Conservation (phyloP, 2,888 invertebrate species). For the Harpalus rubripes region DNA sequence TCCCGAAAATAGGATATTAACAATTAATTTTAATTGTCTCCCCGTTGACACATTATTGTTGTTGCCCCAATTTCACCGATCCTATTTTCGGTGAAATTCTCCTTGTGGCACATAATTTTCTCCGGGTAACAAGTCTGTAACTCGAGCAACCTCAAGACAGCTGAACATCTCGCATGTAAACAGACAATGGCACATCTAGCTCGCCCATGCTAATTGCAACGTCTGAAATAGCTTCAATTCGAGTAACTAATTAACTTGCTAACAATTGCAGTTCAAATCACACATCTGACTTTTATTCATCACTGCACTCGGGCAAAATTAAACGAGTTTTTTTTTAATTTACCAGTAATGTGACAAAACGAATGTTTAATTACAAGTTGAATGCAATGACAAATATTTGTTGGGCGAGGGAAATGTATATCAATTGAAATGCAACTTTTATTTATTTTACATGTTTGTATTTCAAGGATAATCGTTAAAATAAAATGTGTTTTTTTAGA, state of each 20-base stretch:
- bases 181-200: not conserved
- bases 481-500: not conserved
- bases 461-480: not conserved
- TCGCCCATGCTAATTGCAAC: conserved; percentile 1
- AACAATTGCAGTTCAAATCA: not conserved
- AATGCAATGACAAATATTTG: not conserved
- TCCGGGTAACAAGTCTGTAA: not conserved
- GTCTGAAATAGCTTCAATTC: not conserved
- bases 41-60: not conserved
- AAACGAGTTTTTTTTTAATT: not conserved
- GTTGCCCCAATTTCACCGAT: not conserved
- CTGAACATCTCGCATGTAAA: conserved; percentile 1
- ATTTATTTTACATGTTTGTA: not conserved
- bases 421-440: not conserved
- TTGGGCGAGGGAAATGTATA: not conserved
- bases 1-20: no score
- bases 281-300: not conserved
- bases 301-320: not conserved
- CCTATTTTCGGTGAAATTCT: not conserved
- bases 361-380: not conserved
- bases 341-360: not conserved
- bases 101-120: not conserved
- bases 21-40: not conserved
- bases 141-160: not conserved
- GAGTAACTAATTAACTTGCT: not conserved